Evolutionary conservation across 2,113 vertebrate species (phyloP).

Genomic region (Triplophysa siluroides): DNA sequence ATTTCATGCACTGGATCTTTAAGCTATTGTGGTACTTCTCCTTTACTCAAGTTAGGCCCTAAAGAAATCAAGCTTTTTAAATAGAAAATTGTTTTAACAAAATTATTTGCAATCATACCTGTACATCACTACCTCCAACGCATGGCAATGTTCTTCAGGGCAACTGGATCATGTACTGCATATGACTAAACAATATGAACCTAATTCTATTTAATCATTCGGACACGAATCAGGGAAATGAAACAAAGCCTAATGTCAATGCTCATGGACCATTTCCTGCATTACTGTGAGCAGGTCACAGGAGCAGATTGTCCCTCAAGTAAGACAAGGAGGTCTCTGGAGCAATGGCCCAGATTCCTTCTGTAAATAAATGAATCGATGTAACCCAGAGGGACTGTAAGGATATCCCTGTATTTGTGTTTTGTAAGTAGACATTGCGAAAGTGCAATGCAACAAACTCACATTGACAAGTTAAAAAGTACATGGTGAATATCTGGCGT

Average conservation of each 20-base stretch:
- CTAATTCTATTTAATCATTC: slow-evolving; percentile 5
- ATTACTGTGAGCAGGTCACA: neutral
- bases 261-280: slow-evolving; percentile 8
- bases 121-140: too few species aligned
- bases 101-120: neutral
- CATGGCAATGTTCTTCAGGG: neutral
- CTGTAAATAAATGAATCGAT: slow-evolving; percentile 4
- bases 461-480: too few species aligned
- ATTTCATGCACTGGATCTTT: too few species aligned
- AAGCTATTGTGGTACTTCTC: too few species aligned
- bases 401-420: slow-evolving; percentile 5
- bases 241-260: slow-evolving; percentile 23
- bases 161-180: neutral
- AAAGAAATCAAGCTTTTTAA: neutral
- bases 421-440: neutral
- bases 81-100: neutral
- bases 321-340: neutral
- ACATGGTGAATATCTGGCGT: too few species aligned
- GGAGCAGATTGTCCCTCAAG: neutral
- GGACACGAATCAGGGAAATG: slow-evolving; percentile 7
- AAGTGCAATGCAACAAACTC: neutral
- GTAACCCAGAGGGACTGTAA: slow-evolving; percentile 1
- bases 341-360: slow-evolving; percentile 20
- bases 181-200: slow-evolving; percentile 1
- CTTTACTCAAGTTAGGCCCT: too few species aligned